These are phyloP conservation scores for Chloropsis cyanopogon DNA, from an alignment of 2,113 vertebrate species.

Conservation along the genomic window DNA sequence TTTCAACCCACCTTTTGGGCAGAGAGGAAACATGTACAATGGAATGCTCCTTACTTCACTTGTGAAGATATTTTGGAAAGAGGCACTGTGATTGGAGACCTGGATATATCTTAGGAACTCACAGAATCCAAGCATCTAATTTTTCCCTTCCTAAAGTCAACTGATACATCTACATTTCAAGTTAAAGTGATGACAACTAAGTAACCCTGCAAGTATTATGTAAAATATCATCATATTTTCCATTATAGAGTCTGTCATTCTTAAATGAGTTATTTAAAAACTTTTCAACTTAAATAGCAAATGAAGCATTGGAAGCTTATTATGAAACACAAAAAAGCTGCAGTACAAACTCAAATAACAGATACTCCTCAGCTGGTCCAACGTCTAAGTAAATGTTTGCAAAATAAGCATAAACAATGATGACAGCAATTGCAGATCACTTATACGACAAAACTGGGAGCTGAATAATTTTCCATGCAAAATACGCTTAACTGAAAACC, in stretches of 20 bases:
- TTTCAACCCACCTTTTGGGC: neutral
- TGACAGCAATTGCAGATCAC: neutral
- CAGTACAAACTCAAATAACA: neutral
- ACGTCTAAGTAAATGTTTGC: neutral
- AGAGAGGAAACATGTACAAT: neutral
- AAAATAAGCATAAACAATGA: neutral
- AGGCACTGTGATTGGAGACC: neutral
- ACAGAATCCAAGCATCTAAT: neutral
- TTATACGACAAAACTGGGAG: neutral
- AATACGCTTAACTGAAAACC: neutral
- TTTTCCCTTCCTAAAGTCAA: neutral
- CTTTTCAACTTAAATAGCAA: neutral
- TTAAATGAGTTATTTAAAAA: neutral
- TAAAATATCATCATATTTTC: neutral
- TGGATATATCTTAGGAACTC: neutral
- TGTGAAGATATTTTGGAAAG: neutral
- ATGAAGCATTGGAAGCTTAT: neutral
- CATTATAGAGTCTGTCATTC: neutral
- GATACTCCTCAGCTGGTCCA: neutral
- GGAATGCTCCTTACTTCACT: neutral
- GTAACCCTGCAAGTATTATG: neutral
- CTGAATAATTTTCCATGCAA: neutral
- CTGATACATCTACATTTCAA: neutral
- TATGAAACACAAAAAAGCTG: neutral
- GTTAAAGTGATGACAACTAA: neutral